Evolutionary conservation across 2,113 vertebrate species (phyloP).

Genomic region (Paratilapia polleni): DNA sequence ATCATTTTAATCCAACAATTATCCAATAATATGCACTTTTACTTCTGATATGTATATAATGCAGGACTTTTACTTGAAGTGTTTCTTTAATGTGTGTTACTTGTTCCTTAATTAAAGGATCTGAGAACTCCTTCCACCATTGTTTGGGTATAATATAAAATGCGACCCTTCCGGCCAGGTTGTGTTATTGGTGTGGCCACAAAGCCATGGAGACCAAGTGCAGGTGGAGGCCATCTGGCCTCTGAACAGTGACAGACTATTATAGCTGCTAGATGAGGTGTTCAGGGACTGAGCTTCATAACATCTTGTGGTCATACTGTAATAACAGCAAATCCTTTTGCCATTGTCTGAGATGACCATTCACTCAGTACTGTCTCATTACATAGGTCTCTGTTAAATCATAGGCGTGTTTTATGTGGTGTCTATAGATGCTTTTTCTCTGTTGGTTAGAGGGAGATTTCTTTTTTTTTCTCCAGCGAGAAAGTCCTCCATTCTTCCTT

Average conservation of each 20-base stretch:
- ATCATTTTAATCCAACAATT: neutral
- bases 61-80: neutral
- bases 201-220: neutral
- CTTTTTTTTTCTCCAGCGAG: neutral
- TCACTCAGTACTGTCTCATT: neutral
- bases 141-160: neutral
- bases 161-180: neutral
- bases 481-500: neutral
- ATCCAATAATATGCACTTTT: neutral
- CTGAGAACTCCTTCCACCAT: neutral
- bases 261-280: neutral
- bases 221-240: conserved; percentile 19
- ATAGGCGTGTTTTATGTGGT: neutral
- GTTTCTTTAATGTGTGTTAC: neutral
- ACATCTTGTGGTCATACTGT: neutral
- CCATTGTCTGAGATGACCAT: neutral
- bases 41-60: neutral
- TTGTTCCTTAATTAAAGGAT: neutral
- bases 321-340: neutral
- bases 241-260: conserved; percentile 32
- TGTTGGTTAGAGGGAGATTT: neutral
- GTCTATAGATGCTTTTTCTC: neutral
- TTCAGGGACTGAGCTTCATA: neutral
- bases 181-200: neutral
- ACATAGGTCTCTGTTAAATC: neutral